Conservation (phyloP, 1,140 invertebrate species). For the Tenebrio molitor region DNA sequence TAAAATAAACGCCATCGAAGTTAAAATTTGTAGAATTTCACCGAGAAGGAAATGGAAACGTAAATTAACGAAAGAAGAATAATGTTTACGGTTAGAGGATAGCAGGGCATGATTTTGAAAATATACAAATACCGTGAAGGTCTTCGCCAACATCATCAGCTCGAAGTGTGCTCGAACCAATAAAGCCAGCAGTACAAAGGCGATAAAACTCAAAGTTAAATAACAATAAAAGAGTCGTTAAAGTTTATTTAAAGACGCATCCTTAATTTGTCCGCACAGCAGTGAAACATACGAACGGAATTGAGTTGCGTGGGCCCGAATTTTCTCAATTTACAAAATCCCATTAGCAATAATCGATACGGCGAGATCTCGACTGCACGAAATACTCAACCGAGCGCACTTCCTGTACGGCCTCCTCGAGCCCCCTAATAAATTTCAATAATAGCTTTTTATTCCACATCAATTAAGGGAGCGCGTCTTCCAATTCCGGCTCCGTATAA, state of each 20-base stretch:
- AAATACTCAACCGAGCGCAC: not conserved
- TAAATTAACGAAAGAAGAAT: too few relatives aligned
- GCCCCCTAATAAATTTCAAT: slow-evolving; percentile 40
- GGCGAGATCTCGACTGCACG: not conserved
- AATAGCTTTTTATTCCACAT: slow-evolving; percentile 36
- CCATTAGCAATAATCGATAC: slow-evolving; percentile 15
- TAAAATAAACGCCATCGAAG: too few relatives aligned
- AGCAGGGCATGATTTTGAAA: too few relatives aligned
- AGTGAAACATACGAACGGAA: slow-evolving; percentile 1
- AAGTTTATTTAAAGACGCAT: slow-evolving; percentile 39
- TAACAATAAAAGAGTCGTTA: slow-evolving; percentile 30
- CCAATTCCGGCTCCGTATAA: slow-evolving; percentile 40
- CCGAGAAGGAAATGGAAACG: too few relatives aligned
- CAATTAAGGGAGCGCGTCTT: slow-evolving; percentile 38
- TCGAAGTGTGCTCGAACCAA: slow-evolving; percentile 30
- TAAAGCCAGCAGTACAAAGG: slow-evolving; percentile 30
- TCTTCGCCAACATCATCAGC: too few relatives aligned
- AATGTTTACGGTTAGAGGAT: too few relatives aligned
- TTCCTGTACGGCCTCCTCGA: slow-evolving; percentile 20
- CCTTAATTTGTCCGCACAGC: slow-evolving; percentile 12
- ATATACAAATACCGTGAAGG: too few relatives aligned
- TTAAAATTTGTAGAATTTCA: too few relatives aligned
- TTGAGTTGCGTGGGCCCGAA: slow-evolving; percentile 4
- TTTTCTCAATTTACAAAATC: not conserved
- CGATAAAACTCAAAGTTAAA: slow-evolving; percentile 27